A percentile compares a stretch with the other conserved stretches of the same genome.
Conservation (phyloP, 2,888 invertebrate genomes). For the Smittia sp. region DNA sequence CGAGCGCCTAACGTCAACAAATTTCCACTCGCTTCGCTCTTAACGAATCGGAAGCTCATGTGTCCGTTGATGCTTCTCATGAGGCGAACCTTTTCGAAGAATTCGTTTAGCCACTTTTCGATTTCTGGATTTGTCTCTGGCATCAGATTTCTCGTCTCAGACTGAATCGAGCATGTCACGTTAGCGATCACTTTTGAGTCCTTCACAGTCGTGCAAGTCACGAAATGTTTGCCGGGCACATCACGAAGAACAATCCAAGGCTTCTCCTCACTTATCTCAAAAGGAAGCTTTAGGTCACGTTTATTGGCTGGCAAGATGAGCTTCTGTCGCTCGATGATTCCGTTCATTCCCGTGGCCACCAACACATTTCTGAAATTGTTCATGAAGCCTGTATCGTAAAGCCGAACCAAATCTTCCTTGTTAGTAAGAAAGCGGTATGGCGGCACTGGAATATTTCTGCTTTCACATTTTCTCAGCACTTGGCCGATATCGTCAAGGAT, state of each 20-base stretch:
- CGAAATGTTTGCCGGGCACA: conserved; percentile 70
- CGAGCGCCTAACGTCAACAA: conserved; percentile 66
- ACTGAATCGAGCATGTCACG: conserved; percentile 72
- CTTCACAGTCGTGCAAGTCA: conserved; percentile 80
- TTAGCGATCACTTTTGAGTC: conserved; percentile 76
- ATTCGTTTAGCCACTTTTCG: conserved; percentile 68
- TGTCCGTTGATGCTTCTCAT: conserved; percentile 72
- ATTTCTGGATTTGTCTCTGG: conserved; percentile 68
- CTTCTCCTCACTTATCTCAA: conserved; percentile 69
- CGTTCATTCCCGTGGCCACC: conserved; percentile 71
- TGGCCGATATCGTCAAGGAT: conserved; percentile 76
- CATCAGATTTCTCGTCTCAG: conserved; percentile 64
- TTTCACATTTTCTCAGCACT: conserved; percentile 67
- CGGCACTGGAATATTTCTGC: conserved; percentile 66
- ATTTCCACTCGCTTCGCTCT: conserved; percentile 60
- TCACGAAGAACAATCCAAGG: conserved; percentile 79
- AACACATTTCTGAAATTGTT: conserved; percentile 59
- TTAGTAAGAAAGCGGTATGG: conserved; percentile 66
- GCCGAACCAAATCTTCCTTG: conserved; percentile 63
- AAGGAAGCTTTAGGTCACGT: conserved; percentile 63
- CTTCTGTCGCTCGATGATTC: conserved; percentile 69
- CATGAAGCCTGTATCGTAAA: conserved; percentile 64
- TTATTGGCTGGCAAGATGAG: conserved; percentile 66
- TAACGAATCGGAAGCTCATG: conserved; percentile 72
- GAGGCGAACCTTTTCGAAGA: conserved; percentile 65